These are phyloP conservation scores for Hirtodrosophila alboralis DNA, from an alignment of 2,888 invertebrate genomes.

Conservation along the genomic window DNA sequence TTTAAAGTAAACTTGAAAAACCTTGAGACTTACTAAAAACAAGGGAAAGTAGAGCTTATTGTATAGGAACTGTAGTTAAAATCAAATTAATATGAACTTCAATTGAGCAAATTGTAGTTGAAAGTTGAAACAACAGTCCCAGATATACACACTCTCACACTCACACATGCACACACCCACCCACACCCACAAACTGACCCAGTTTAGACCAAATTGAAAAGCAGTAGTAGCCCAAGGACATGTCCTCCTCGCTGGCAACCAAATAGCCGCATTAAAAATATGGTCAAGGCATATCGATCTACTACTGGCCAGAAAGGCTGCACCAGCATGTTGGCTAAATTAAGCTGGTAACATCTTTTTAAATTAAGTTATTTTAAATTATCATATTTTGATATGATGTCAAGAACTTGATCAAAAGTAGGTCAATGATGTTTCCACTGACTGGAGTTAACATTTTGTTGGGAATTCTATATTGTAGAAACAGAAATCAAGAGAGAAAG, in stretches of 20 bases:
- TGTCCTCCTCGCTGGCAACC: conserved; percentile 60
- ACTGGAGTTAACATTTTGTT: too few species aligned
- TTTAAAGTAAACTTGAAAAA: too few species aligned
- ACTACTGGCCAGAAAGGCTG: conserved; percentile 9
- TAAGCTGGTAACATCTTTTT: background rate
- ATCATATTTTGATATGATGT: too few species aligned
- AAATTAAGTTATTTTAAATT: background rate
- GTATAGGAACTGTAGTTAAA: conserved; percentile 24
- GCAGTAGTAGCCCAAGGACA: conserved; percentile 65
- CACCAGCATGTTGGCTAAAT: conserved; percentile 12
- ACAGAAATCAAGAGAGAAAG: too few species aligned
- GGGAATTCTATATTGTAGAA: too few species aligned
- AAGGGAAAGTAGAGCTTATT: background rate
- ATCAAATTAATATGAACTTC: conserved; percentile 16
- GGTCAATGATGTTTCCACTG: too few species aligned
- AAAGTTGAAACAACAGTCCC: conserved; percentile 14
- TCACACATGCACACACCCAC: conserved; percentile 1
- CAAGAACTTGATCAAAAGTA: too few species aligned
- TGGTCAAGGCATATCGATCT: conserved; percentile 55
- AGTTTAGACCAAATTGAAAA: conserved; percentile 55
- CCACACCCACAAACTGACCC: conserved; percentile 42
- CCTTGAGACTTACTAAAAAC: too few species aligned
- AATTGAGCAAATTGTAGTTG: conserved; percentile 16
- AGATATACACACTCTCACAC: conserved; percentile 10
- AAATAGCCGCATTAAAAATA: conserved; percentile 47